Percentiles rank a stretch among this genome's conserved stretches.
Conservation (phyloP, 2,113 vertebrate species). For the Rhadina sibilatrix region DNA sequence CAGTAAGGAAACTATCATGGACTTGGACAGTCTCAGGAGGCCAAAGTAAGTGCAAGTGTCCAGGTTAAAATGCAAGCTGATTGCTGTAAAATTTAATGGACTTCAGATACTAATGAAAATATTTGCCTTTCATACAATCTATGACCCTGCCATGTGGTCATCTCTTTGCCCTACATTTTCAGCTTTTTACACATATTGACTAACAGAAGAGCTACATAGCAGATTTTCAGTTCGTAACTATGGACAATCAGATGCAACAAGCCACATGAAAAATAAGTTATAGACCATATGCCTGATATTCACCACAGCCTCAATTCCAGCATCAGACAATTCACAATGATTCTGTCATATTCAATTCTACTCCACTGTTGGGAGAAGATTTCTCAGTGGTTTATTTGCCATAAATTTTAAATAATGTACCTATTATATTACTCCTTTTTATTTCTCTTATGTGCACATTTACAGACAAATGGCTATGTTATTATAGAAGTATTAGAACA, state of each 20-base stretch:
- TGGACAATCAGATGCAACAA: background rate
- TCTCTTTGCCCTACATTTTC: too few relatives aligned
- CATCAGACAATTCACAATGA: background rate
- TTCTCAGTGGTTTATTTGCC: background rate
- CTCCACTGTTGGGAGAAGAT: background rate
- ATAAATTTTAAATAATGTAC: background rate
- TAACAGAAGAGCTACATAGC: background rate
- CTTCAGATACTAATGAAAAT: background rate
- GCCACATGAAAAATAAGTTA: background rate
- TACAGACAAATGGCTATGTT: background rate
- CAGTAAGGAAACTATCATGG: constrained; percentile 17
- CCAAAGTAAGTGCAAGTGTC: constrained; percentile 2
- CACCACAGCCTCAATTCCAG: background rate
- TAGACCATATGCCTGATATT: background rate
- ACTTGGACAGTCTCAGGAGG: constrained; percentile 9
- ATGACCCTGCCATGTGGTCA: background rate
- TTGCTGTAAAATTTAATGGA: background rate
- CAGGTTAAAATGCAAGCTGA: constrained; percentile 5
- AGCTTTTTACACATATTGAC: too few relatives aligned
- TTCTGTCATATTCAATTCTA: background rate
- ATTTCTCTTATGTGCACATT: background rate
- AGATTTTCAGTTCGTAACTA: background rate
- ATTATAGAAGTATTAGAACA: background rate
- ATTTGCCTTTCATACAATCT: background rate
- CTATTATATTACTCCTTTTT: background rate